phyloP scores from a whole-genome alignment of 2,797 vertebrate genomes.

The Salarias fasciatus region DNA sequence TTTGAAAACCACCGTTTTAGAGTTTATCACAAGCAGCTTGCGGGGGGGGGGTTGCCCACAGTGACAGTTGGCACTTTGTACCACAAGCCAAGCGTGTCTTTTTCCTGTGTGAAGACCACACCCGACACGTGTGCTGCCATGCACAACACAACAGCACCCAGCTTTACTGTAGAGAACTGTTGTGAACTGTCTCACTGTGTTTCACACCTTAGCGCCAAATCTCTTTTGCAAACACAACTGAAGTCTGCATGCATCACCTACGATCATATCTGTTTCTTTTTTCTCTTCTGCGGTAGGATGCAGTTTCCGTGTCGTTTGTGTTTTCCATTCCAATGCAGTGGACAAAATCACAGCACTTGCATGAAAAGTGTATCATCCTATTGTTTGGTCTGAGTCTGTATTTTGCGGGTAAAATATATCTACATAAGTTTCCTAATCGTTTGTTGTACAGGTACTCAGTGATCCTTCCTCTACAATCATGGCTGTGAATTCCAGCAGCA shows the following conservation, averaged over 20 bases:
- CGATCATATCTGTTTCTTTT: no score
- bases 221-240: no score
- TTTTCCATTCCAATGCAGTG: no score
- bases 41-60: no score
- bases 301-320: no score
- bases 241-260: not conserved
- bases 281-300: no score
- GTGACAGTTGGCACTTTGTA: slow-evolving; percentile 20
- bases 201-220: slow-evolving; percentile 34
- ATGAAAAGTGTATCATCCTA: not conserved
- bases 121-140: not conserved
- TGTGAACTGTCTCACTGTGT: not conserved
- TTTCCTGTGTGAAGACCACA: slow-evolving; percentile 69
- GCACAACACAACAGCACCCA: not conserved
- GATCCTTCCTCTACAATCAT: slow-evolving; percentile 56
- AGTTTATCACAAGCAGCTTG: no score
- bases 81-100: slow-evolving; percentile 24
- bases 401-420: no score
- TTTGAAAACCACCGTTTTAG: no score
- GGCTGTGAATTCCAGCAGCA: slow-evolving; percentile 58
- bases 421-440: no score
- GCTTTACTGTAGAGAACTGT: not conserved
- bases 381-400: no score
- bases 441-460: slow-evolving; percentile 30
- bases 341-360: not conserved